These are phyloP conservation scores for Hemiscyllium ocellatum DNA, from an alignment of 2,113 vertebrate species.

Conservation along the genomic window DNA sequence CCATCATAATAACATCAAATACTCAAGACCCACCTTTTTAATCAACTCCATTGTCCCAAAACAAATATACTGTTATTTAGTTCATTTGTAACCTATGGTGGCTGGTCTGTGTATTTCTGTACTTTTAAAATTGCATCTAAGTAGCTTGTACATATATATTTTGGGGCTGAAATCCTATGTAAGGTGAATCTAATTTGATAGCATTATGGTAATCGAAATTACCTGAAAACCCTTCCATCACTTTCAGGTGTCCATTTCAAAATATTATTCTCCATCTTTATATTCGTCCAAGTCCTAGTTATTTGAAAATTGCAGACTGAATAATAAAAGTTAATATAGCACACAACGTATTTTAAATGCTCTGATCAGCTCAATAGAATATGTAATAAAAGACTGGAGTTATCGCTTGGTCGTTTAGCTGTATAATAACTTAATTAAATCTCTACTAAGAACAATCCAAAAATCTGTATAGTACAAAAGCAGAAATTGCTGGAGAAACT, in stretches of 20 bases:
- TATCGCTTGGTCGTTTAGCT: not conserved
- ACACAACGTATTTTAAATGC: not conserved
- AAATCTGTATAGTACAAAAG: too few relatives aligned
- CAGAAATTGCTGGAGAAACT: too few relatives aligned
- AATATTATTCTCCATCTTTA: not conserved
- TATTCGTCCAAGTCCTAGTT: not conserved
- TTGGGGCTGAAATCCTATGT: not conserved
- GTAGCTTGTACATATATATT: not conserved
- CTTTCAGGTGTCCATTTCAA: not conserved
- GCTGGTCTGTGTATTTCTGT: not conserved
- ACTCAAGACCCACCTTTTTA: not conserved
- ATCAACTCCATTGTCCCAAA: not conserved
- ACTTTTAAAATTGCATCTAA: not conserved
- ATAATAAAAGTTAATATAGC: not conserved
- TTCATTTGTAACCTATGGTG: not conserved
- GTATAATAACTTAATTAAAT: too few relatives aligned
- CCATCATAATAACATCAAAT: not conserved
- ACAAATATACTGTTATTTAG: not conserved
- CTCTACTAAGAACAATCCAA: not conserved
- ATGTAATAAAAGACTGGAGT: not conserved
- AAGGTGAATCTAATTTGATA: not conserved
- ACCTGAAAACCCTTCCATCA: not conserved
- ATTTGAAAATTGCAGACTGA: too few relatives aligned
- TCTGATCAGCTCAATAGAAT: not conserved
- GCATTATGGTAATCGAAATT: not conserved